These are phyloP conservation scores for Euzetes globulus DNA, from an alignment of 2,888 invertebrate species.

Conservation along the genomic window DNA sequence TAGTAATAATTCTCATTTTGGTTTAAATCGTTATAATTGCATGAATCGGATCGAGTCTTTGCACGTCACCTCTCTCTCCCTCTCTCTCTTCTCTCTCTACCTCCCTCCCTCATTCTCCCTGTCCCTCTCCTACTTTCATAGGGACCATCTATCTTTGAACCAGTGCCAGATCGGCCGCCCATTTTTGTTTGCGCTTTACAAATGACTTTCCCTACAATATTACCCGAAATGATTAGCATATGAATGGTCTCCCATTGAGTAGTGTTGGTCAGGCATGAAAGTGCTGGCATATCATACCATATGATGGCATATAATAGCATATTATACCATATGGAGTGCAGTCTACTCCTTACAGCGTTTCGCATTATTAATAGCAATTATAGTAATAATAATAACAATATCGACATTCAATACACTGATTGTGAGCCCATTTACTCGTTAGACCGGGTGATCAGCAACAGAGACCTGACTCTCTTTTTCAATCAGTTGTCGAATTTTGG, in stretches of 20 bases:
- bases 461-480: background rate
- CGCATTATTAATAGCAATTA: slow-evolving; percentile 19
- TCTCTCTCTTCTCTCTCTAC: slow-evolving; percentile 7
- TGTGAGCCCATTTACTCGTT: background rate
- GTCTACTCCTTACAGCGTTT: background rate
- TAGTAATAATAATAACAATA: slow-evolving; percentile 23
- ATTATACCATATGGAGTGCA: background rate
- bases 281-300: slow-evolving; percentile 11
- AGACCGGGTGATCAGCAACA: background rate
- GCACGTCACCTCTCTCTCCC: background rate
- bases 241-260: background rate
- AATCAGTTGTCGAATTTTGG: background rate
- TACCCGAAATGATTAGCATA: slow-evolving; percentile 12
- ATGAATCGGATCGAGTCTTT: slow-evolving; percentile 9
- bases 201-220: slow-evolving; percentile 19
- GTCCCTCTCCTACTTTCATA: background rate
- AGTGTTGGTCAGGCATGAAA: slow-evolving; percentile 24
- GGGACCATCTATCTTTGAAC: slow-evolving; percentile 12
- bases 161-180: slow-evolving; percentile 12
- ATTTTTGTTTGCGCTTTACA: slow-evolving; percentile 20
- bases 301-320: background rate
- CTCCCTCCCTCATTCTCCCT: background rate
- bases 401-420: slow-evolving; percentile 4
- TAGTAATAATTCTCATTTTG: slow-evolving; percentile 7
- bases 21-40: slow-evolving; percentile 6